These are phyloP conservation scores for Linyphia triangularis DNA, from an alignment of 2,888 invertebrate species.

Conservation along the genomic window DNA sequence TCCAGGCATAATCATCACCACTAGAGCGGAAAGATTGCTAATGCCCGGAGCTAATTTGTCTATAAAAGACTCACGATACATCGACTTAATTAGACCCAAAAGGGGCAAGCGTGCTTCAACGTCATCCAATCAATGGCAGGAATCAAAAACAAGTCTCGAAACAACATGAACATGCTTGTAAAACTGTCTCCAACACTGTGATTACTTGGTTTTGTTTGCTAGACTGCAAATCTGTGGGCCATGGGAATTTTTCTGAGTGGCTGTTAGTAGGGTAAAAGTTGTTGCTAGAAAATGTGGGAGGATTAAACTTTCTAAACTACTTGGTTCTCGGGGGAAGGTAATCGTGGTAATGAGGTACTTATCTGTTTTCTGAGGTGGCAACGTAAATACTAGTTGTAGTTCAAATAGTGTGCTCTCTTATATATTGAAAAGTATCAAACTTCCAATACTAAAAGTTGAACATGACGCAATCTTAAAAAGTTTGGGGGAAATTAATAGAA, in stretches of 20 bases:
- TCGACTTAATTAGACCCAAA: conserved; percentile 37
- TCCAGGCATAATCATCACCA: conserved; percentile 14
- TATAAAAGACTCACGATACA: conserved; percentile 15
- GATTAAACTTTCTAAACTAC: conserved; percentile 5
- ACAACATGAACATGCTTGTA: background rate
- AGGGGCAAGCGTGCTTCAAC: background rate
- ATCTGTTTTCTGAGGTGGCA: background rate
- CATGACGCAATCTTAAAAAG: too few relatives aligned
- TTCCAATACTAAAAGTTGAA: too few relatives aligned
- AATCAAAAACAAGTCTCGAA: conserved; percentile 3
- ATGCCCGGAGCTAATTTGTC: conserved; percentile 29
- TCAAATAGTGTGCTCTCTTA: too few relatives aligned
- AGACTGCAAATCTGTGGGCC: conserved; percentile 8
- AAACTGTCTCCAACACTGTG: background rate
- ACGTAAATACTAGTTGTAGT: too few relatives aligned
- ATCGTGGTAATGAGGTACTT: conserved; percentile 18
- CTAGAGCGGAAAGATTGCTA: conserved; percentile 1
- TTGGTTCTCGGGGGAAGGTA: background rate
- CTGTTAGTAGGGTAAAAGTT: background rate
- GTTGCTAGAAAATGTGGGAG: background rate
- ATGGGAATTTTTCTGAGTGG: background rate
- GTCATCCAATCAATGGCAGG: background rate
- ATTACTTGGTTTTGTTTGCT: conserved; percentile 10
- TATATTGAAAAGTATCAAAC: too few relatives aligned
- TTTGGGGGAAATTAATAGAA: too few relatives aligned